phyloP scores from a whole-genome alignment of 2,797 vertebrate species.

The Cynopterus sphinx region DNA sequence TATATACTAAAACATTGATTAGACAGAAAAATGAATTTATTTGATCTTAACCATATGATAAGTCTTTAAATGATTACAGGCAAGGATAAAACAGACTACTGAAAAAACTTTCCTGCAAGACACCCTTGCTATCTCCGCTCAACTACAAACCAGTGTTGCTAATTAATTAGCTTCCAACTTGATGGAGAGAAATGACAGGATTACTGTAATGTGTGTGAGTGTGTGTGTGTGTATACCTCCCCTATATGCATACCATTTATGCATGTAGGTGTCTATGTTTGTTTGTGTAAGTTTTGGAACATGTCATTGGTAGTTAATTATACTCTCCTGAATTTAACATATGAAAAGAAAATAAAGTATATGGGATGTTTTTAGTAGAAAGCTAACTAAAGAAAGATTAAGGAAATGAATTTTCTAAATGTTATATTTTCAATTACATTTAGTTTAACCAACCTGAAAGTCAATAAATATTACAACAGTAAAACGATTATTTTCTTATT shows the following conservation, averaged over 20 bases:
- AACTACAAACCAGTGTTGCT: neutral
- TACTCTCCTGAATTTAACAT: neutral
- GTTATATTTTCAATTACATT: constrained; percentile 55
- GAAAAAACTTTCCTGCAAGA: neutral
- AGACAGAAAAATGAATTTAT: neutral
- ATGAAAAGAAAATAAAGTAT: neutral
- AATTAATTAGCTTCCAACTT: neutral
- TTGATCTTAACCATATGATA: neutral
- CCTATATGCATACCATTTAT: neutral
- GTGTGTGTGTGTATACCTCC: neutral
- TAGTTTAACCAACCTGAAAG: constrained; percentile 35
- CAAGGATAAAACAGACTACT: neutral
- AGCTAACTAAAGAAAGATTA: constrained; percentile 24
- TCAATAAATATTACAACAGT: constrained; percentile 43
- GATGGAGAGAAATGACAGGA: neutral
- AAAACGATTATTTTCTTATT: constrained; percentile 59
- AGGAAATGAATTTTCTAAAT: constrained; percentile 25
- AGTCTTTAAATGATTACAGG: neutral
- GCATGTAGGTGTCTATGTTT: neutral
- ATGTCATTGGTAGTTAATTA: neutral
- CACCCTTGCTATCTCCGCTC: neutral
- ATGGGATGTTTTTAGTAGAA: constrained; percentile 28
- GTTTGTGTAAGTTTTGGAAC: neutral
- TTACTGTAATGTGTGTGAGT: neutral
- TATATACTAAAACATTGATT: neutral